phyloP scores from a whole-genome alignment of 2,113 vertebrate genomes.

The Spermophilus dauricus region DNA sequence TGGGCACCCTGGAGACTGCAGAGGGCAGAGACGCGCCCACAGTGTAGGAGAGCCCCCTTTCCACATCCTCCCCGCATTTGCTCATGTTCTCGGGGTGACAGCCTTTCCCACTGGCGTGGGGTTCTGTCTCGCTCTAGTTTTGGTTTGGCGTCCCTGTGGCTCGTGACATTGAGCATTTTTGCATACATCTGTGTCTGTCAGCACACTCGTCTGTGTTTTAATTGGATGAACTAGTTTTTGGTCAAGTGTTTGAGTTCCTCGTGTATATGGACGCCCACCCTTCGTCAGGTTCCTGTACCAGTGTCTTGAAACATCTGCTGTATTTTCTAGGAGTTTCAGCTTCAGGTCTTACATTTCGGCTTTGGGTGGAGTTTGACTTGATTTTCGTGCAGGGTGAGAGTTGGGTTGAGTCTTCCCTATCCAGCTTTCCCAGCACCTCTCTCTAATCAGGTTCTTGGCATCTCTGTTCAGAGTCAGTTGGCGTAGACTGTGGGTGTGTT shows the following conservation, averaged over 20 bases:
- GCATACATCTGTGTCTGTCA: neutral
- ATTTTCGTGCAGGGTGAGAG: neutral
- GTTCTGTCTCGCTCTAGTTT: neutral
- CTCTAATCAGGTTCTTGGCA: neutral
- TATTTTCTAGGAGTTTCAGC: neutral
- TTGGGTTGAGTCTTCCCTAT: too few relatives aligned
- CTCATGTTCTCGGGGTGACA: too few relatives aligned
- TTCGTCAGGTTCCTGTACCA: neutral
- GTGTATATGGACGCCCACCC: neutral
- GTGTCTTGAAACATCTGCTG: neutral
- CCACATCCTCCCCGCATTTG: neutral
- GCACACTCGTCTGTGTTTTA: neutral
- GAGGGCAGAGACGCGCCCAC: too few relatives aligned
- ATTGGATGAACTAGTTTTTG: neutral
- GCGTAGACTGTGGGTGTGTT: neutral
- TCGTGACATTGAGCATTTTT: neutral
- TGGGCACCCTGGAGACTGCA: neutral
- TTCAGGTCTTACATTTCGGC: neutral
- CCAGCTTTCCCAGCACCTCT: neutral
- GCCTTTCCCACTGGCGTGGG: neutral
- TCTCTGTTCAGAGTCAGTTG: neutral
- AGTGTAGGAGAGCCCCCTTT: neutral
- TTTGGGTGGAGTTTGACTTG: neutral
- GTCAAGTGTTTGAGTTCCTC: neutral
- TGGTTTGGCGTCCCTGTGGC: neutral